Percentiles rank a stretch among this genome's conserved stretches.
Conservation (phyloP, 2,888 invertebrate genomes). For the Ectemnius lituratus region DNA sequence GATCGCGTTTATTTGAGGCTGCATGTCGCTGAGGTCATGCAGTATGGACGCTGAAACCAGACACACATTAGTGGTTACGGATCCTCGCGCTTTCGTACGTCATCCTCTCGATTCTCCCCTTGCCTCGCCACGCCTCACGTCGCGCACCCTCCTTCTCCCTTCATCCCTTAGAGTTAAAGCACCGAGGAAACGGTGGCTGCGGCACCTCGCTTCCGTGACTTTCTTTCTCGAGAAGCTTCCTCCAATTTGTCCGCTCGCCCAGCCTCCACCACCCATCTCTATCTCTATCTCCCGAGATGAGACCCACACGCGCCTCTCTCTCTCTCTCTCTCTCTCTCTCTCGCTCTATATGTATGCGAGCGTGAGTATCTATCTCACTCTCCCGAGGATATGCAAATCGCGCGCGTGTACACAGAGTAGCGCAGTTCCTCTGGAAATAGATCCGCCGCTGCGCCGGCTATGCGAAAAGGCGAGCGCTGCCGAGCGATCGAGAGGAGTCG, state of each 20-base stretch:
- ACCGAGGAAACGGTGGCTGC: too few species aligned
- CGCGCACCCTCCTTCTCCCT: neutral
- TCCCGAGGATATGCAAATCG: too few species aligned
- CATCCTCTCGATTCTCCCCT: slow-evolving; percentile 44
- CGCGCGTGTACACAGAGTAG: too few species aligned
- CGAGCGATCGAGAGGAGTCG: too few species aligned
- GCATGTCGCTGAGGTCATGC: slow-evolving; percentile 90
- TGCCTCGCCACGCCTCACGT: neutral
- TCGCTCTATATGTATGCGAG: too few species aligned
- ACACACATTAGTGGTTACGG: slow-evolving; percentile 68
- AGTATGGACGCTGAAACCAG: slow-evolving; percentile 92
- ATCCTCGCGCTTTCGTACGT: slow-evolving; percentile 56
- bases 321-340: too few species aligned
- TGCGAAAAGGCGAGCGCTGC: too few species aligned
- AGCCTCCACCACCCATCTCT: neutral
- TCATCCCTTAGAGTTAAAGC: neutral
- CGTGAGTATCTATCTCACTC: too few species aligned
- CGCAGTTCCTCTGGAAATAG: too few species aligned
- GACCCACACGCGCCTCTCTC: too few species aligned
- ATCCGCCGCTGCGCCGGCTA: too few species aligned
- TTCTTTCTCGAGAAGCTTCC: slow-evolving; percentile 19
- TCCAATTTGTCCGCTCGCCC: neutral
- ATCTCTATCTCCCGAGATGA: too few species aligned
- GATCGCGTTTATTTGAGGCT: slow-evolving; percentile 86
- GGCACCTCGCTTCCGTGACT: slow-evolving; percentile 36